Evolutionary conservation across 2,888 invertebrate genomes (phyloP).

Genomic region (Limnephilus marmoratus): DNA sequence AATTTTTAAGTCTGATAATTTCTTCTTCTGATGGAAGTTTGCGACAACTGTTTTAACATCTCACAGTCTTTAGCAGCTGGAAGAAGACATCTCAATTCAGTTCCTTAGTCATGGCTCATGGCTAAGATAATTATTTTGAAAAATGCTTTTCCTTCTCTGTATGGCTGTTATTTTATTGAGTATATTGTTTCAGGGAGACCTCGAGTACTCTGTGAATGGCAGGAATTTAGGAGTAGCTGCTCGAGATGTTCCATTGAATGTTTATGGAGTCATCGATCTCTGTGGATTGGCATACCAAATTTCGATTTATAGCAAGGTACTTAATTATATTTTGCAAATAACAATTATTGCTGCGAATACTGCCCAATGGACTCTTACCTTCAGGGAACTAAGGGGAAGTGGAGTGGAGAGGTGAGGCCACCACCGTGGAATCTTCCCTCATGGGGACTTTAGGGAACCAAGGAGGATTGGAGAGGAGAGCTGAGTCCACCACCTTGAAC

Average conservation of each 20-base stretch:
- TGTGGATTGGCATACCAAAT: conserved; percentile 92
- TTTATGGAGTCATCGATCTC: conserved; percentile 88
- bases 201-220: conserved; percentile 49
- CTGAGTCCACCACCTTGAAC: too few relatives aligned
- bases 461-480: too few relatives aligned
- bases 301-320: conserved; percentile 73
- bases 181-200: conserved; percentile 36
- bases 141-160: not conserved
- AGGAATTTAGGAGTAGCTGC: conserved; percentile 86
- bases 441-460: too few relatives aligned
- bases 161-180: not conserved
- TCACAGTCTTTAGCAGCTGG: not conserved
- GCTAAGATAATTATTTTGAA: not conserved
- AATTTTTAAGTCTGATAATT: not conserved
- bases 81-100: not conserved
- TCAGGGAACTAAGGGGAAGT: too few relatives aligned
- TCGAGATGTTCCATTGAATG: conserved; percentile 83
- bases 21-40: not conserved
- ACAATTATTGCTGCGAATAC: not conserved
- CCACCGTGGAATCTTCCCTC: too few relatives aligned
- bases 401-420: too few relatives aligned
- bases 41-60: not conserved
- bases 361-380: not conserved
- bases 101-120: not conserved
- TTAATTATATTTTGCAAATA: not conserved